phyloP scores from a whole-genome alignment of 2,113 vertebrate species.

The Melanocharis versteri region DNA sequence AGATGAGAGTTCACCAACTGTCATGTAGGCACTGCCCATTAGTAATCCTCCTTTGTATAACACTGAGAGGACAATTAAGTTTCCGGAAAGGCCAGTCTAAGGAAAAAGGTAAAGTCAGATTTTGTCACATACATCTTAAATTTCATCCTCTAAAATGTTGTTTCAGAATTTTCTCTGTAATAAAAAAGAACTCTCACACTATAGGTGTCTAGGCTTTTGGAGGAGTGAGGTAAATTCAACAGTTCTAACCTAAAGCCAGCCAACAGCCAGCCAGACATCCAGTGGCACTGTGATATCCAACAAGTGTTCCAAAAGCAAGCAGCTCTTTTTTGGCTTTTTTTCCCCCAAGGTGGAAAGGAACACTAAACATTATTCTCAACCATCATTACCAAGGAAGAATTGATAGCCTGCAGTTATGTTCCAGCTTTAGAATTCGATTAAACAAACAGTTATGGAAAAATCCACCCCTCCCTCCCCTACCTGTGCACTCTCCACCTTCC shows the following conservation, averaged over 20 bases:
- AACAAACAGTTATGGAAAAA: neutral
- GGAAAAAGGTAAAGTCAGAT: neutral
- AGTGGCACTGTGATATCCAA: neutral
- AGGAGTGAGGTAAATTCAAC: neutral
- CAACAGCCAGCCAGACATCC: neutral
- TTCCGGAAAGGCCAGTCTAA: constrained; percentile 93
- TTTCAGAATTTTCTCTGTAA: neutral
- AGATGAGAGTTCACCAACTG: constrained; percentile 92
- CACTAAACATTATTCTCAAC: neutral
- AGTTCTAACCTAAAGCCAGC: neutral
- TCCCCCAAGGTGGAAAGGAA: neutral
- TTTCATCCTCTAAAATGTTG: neutral
- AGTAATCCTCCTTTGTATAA: constrained; percentile 95
- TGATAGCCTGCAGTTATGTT: neutral
- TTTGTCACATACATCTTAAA: neutral
- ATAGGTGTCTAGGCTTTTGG: neutral
- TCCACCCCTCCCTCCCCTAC: neutral
- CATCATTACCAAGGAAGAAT: neutral
- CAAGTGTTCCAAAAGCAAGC: neutral
- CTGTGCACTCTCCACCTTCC: rapidly evolving
- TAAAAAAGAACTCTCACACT: neutral
- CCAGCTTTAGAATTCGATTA: neutral
- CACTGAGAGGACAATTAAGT: constrained; percentile 91
- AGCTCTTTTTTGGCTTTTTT: neutral
- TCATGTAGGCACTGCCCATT: constrained; percentile 90